Evolutionary conservation across 2,888 invertebrate species (phyloP), one percentile per base, ranked within the genome.

Genomic region (Oasisia sp.): DNA sequence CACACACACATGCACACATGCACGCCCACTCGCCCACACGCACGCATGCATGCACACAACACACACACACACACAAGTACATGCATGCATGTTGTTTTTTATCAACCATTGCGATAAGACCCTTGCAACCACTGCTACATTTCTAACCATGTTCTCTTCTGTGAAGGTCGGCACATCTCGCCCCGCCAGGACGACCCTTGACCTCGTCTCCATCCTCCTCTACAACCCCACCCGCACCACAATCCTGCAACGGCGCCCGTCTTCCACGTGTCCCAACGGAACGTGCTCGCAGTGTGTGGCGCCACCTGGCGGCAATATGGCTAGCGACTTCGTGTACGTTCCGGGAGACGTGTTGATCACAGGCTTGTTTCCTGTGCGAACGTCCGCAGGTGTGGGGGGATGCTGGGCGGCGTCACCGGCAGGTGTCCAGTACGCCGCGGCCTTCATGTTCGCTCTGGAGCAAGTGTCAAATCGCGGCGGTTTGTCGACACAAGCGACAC

Each of bases 331-430:
- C 32, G 74, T 74, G 11, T 95, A 94, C 92, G 94, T 94, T 0
- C 94, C 94, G 19, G 96, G 96, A 9, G 95, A 95, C 92, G 93
- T 96, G 58, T 92, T 95, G 50, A 92, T 96, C 14, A 95, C 94
- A 94, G 95, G 95, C 8, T 92, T 95, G n/a, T 94, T 95, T 91
- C 94, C 94, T 32, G 93, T 94, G 1, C 95, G 95, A 91, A 38
- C 27, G 0, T 95, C 95, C 5, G 50, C 90, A 5, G 94, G 94
- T 32, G 27, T 27, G 74, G 27, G 27, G 19, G 74, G 7, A 3
- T 74, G 74, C 74, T 19, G 74, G 74, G 27, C 14, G 14, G 27
- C 27, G 74, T 27, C 74, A n/a, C 93, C 94, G 0, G 89, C 38
- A 58, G 94, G 94, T 27, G 94, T 94, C 45, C 93, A 94, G 12